Evolutionary conservation across 2,888 invertebrate species (phyloP).

Genomic region (Aspidiotus rigidus): DNA sequence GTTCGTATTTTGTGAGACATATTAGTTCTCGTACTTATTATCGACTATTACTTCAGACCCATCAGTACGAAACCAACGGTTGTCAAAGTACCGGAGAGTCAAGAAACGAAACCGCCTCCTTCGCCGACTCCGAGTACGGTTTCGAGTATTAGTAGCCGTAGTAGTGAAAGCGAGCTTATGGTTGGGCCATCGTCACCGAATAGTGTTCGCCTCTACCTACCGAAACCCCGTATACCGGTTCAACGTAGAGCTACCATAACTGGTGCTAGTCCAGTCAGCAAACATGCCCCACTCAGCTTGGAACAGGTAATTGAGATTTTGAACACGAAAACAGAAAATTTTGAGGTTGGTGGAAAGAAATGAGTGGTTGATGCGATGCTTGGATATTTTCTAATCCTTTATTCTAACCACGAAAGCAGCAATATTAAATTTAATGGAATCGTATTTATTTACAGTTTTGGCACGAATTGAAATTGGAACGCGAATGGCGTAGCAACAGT

Average conservation of each 20-base stretch:
- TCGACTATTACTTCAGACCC: background rate
- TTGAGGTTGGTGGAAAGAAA: too few species aligned
- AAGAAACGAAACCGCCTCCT: slow-evolving; percentile 22
- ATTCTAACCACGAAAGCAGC: too few species aligned
- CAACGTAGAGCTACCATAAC: slow-evolving; percentile 81
- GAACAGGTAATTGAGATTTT: slow-evolving; percentile 51
- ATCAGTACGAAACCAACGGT: slow-evolving; percentile 14
- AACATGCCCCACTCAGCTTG: slow-evolving; percentile 54
- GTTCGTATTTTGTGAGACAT: background rate
- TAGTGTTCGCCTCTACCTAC: slow-evolving; percentile 56
- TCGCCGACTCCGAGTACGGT: slow-evolving; percentile 26
- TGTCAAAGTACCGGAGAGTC: slow-evolving; percentile 3
- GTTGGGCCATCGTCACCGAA: slow-evolving; percentile 39
- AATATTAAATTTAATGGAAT: background rate
- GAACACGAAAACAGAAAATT: too few species aligned
- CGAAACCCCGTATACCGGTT: slow-evolving; percentile 63
- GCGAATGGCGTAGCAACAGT: slow-evolving; percentile 42
- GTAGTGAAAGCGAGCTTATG: slow-evolving; percentile 37
- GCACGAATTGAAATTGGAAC: slow-evolving; percentile 58
- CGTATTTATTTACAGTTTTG: slow-evolving; percentile 51
- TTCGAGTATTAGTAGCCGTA: slow-evolving; percentile 35
- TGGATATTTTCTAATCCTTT: too few species aligned
- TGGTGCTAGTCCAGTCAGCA: slow-evolving; percentile 62
- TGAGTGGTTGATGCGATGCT: too few species aligned
- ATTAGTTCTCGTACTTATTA: too few species aligned